Evolutionary conservation across 35 echinoderm and acorn worm genomes (phyloP), one percentile per base, ranked within the genome.

Genomic region (Ptychodera flava): DNA sequence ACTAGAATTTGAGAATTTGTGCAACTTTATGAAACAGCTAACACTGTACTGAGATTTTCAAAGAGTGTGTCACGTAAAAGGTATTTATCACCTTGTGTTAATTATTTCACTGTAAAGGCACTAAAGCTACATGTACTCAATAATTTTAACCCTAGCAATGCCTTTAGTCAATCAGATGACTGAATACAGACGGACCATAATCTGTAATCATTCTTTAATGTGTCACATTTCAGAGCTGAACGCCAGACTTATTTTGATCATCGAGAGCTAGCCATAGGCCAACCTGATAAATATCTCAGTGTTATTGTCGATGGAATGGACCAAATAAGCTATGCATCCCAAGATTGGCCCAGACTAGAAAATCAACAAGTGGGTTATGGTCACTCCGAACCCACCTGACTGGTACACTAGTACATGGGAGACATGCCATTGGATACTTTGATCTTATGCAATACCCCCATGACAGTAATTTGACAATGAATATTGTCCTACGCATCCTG

Each of bases 271-370:
- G 32, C 90, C 1, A 87, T 84, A 32, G 31, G 64, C 16, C 15
- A 88, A 36, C 86, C 85, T 1, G 28, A 78, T 0, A 83, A 64
- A 30, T 88, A 92, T 32, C 79, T 92, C 28, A 88, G 86, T 15
- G 80, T 92, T 0, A 92, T 92, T 27, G 80, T 88, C 2, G 91
- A 88, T 84, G 91, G 81, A 15, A 88, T 88, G 86, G 91, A 92
- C 34, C 91, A 35, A 85, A 83, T 6, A 80, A 38, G 28, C 88
- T 87, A 78, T n/a, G 35, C 33, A 1, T 92, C 27, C 91, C 91
- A 30, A 82, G 31, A 34, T 84, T 85, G 33, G 33, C 79, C 28
- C 29, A 35, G 15, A 45, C 78, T 37, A 35, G 82, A 1, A 92
- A 88, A 35, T 79, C 64, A 29, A 30, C 36, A 0, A 78, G 31